Base-by-base conservation (phyloP, 2,888 invertebrate genomes). In the Taphrorychus bicolor region DNA sequence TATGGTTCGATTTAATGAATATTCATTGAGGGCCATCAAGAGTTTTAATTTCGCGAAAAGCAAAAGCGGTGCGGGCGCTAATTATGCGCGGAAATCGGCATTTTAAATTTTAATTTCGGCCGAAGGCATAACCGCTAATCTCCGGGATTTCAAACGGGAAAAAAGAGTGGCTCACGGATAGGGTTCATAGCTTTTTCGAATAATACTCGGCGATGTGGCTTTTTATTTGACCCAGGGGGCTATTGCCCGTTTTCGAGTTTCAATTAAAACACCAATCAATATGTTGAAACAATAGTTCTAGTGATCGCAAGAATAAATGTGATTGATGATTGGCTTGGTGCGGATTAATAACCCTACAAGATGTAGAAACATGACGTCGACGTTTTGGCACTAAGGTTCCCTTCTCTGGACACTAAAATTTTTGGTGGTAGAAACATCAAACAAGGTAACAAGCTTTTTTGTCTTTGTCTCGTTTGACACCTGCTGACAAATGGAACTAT, bases 1-100 rank as follows among this genome's bases (percentile, higher is more conserved):
- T 60, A 66, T 56, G 66, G 60, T 66, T 66, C 66, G 66, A 66
- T 56, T 65, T 23, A 66, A 66, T 60, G 66, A 66, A 66, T 66
- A 66, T 66, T 66, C 66, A 66, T 66, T 22, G 54, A 42, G 19
- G 18, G 40, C 51, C 66, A 66, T 66, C 60, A 59, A 60, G 66
- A 60, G 60, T 66, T 66, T 66, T 66, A 66, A 66, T 66, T 66
- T 66, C 56, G 56, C 59, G 66, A 66, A 66, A 66, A 66, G 56
- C 60, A 60, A n/a, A n/a, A 60, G 60, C 56, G 57, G 49, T 59
- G 56, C 66, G 60, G 56, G 66, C 57, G 66, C 66, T 66, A 66
- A 66, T 66, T 66, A 66, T 66, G 66, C 66, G 57, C 49, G 56
- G 66, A 66, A 66, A 66, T 66, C 66, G 66, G 56, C 57, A 66